Base-by-base conservation (phyloP, 2,797 vertebrate genomes). In the Buceros bicornis region DNA sequence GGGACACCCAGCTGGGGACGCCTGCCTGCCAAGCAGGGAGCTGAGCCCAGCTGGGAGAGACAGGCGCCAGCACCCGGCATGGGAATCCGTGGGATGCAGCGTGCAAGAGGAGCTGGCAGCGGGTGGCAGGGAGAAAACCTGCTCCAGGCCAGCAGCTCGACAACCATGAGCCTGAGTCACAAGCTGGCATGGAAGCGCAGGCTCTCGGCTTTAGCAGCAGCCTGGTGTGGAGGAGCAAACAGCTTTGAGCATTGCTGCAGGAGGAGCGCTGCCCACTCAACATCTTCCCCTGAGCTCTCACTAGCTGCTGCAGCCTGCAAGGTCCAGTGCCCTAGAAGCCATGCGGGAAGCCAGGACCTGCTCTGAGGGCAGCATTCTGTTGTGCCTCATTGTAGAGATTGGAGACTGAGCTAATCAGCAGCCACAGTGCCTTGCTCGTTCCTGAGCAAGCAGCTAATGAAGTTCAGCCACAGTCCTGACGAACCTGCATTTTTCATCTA, bases 21-120 rank as follows among this genome's bases (percentile, higher is more conserved):
- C 51, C 31, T 37, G 77, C 35, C 28, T 95, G 95, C 88, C 93
- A 94, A 88, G 48, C 12, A 3, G 24, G 62, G 80, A 91, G 82
- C 74, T 54, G 77, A 93, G 76, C 62, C 76, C 82, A 93, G 70
- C 82, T 62, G 89, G 66, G 87, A 88, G 70, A 84, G 56, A 73
- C 67, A 57, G 88, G 77, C 29, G 67, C 91, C 91, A 93, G 80
- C 88, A 76, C 13, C 37, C 7, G 0, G 56, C 12, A 1, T 62
- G 56, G 76, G 42, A 62, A 29, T 62, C 26, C 0, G 0, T 3
- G 17, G 43, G 47, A 93, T 29, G 54, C 43, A 61, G 56, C 1
- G 0, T n/a, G 51, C 76, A 66, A 57, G 76, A 86, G 51, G 65
- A 86, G 61, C 80, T 91, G 95, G 89, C 65, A 76, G 79, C 8